phyloP scores from a whole-genome alignment of 1,140 invertebrate genomes.

The Drosophila athabasca region DNA sequence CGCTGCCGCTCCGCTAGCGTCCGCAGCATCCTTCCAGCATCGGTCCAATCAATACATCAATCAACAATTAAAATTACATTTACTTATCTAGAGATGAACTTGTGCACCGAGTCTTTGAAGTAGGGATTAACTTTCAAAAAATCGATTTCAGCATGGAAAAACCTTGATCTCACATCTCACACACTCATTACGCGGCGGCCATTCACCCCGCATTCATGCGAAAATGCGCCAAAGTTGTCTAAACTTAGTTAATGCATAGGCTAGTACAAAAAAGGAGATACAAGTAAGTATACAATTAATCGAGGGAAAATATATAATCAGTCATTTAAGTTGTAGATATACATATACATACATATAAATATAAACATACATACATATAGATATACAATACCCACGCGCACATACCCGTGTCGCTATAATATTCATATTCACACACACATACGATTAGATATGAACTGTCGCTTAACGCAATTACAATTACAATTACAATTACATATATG shows the following conservation, averaged over 20 bases:
- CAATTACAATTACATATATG: slow-evolving; percentile 26
- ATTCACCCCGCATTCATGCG: not conserved
- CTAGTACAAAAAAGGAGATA: slow-evolving; percentile 39
- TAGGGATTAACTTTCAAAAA: slow-evolving; percentile 38
- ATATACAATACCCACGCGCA: slow-evolving; percentile 40
- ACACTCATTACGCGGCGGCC: no score
- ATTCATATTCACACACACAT: no score
- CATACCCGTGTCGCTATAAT: not conserved
- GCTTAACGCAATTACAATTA: slow-evolving; percentile 14
- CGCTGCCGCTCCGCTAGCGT: slow-evolving; percentile 6
- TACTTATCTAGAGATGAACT: slow-evolving; percentile 71
- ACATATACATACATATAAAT: slow-evolving; percentile 50
- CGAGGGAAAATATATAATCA: slow-evolving; percentile 76
- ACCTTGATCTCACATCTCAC: no score
- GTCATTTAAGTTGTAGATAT: slow-evolving; percentile 76
- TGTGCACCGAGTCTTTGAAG: slow-evolving; percentile 77
- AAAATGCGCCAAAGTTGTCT: slow-evolving; percentile 30
- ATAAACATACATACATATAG: slow-evolving; percentile 51
- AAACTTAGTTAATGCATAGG: slow-evolving; percentile 41
- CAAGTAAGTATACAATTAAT: slow-evolving; percentile 42
- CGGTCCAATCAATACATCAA: slow-evolving; percentile 35
- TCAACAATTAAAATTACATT: slow-evolving; percentile 75
- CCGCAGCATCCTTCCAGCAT: slow-evolving; percentile 10
- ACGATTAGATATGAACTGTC: not conserved
- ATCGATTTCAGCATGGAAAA: not conserved